Conservation (phyloP, 1,140 invertebrate species). For the Pollicipes pollicipes region DNA sequence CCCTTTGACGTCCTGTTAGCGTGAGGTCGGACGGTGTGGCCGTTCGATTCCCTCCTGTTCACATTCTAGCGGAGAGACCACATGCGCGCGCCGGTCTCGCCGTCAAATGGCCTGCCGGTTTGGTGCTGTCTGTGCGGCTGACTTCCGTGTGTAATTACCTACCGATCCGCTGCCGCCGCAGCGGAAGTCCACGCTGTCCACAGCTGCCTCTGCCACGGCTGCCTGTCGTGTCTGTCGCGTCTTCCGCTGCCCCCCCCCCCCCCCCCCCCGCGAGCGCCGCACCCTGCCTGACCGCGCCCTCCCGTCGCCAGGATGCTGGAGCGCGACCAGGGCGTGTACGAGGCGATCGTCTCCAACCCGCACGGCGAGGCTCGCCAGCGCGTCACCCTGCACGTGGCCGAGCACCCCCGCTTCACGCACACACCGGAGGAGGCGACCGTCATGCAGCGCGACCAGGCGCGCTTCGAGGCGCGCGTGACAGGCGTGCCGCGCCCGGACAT, state of each 20-base stretch:
- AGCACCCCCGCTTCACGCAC: constrained; percentile 73
- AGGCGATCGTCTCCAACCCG: constrained; percentile 79
- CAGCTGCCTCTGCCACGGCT: neutral
- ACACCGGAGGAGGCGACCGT: constrained; percentile 52
- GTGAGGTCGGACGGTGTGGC: too few relatives aligned
- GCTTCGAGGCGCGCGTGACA: constrained; percentile 53
- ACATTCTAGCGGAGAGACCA: too few relatives aligned
- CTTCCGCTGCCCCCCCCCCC: neutral
- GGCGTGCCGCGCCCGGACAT: constrained; percentile 83
- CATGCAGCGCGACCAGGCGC: constrained; percentile 30
- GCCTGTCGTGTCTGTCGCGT: neutral
- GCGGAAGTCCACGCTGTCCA: constrained; percentile 16
- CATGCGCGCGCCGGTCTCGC: too few relatives aligned
- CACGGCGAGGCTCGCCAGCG: constrained; percentile 65
- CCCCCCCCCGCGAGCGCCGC: constrained; percentile 6
- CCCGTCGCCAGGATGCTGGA: constrained; percentile 36
- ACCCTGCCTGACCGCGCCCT: too few relatives aligned
- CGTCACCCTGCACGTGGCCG: constrained; percentile 75
- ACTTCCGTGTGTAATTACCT: too few relatives aligned
- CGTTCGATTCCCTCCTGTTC: too few relatives aligned
- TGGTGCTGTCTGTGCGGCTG: too few relatives aligned
- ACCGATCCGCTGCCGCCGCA: too few relatives aligned
- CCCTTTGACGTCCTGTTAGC: too few relatives aligned
- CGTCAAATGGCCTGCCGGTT: too few relatives aligned
- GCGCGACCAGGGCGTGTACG: constrained; percentile 78